Evolutionary conservation across 2,797 vertebrate species (phyloP).

Genomic region (Peromyscus eremicus): DNA sequence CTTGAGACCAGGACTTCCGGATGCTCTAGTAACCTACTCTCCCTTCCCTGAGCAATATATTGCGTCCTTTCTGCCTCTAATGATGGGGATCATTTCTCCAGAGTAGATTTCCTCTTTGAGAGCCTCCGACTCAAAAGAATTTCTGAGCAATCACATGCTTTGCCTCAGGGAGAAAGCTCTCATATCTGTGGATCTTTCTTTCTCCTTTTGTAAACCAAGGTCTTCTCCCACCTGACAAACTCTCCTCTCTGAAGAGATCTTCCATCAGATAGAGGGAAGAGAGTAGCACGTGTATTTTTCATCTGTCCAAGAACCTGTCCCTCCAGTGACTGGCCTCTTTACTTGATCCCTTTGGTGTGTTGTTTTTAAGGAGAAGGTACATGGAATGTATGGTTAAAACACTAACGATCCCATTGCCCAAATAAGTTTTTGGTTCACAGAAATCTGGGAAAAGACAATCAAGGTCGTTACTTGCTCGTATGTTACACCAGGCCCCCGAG

Average conservation of each 20-base stretch:
- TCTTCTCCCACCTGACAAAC: not conserved
- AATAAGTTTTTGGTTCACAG: not conserved
- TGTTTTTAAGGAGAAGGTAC: not conserved
- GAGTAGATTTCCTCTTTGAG: not conserved
- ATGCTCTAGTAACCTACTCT: not conserved
- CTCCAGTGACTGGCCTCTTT: not conserved
- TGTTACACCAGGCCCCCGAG: not conserved
- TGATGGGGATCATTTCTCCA: not conserved
- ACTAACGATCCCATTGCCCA: not conserved
- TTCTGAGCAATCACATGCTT: not conserved
- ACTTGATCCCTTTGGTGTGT: not conserved
- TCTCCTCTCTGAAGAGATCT: not conserved
- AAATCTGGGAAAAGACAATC: not conserved
- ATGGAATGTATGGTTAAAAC: not conserved
- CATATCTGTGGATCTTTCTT: fast-evolving
- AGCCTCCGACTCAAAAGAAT: not conserved
- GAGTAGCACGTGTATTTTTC: not conserved
- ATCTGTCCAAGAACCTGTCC: not conserved
- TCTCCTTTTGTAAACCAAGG: not conserved
- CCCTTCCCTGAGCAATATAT: not conserved
- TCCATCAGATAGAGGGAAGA: not conserved
- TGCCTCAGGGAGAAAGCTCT: not conserved
- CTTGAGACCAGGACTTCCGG: not conserved
- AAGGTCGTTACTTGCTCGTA: not conserved
- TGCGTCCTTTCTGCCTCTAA: not conserved